phyloP scores from a whole-genome alignment of 23 tunicate genomes.

The Pegea sp. region DNA sequence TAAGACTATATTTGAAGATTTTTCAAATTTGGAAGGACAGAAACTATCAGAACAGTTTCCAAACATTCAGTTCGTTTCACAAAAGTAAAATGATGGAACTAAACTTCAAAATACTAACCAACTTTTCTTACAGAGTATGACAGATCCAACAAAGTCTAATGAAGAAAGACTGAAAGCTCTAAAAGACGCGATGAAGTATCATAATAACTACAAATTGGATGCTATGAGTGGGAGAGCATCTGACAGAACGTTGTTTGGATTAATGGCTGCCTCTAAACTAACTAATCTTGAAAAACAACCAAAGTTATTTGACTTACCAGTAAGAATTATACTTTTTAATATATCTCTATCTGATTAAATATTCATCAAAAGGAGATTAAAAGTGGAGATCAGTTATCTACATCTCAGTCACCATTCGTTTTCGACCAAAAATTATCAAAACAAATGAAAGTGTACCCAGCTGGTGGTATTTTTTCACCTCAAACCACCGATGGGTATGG shows the following conservation, averaged over 20 bases:
- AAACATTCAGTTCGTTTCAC: constrained; percentile 70
- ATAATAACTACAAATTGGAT: constrained; percentile 55
- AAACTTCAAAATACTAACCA: constrained; percentile 1
- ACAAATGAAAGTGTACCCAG: constrained; percentile 18
- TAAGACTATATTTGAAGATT: constrained; percentile 15
- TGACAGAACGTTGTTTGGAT: constrained; percentile 78
- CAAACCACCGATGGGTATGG: constrained; percentile 74
- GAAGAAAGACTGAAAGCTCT: constrained; percentile 16
- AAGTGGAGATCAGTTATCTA: constrained; percentile 47
- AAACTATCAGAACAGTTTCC: constrained; percentile 75
- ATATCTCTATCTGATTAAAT: too few species aligned
- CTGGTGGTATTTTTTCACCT: constrained; percentile 69
- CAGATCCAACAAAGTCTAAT: constrained; percentile 8
- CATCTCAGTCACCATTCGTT: constrained; percentile 73
- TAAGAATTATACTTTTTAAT: not conserved
- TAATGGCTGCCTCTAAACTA: constrained; percentile 44
- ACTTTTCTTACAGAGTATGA: constrained; percentile 48
- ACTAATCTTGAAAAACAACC: constrained; percentile 43
- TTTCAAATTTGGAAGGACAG: constrained; percentile 86
- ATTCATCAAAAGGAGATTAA: not conserved
- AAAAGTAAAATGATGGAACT: constrained; percentile 15
- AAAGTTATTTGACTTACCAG: constrained; percentile 25
- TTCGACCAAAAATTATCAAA: constrained; percentile 26
- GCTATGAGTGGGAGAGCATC: constrained; percentile 79
- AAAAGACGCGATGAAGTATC: constrained; percentile 43